These are phyloP conservation scores for Todiramphus saurophagus DNA, from an alignment of 2,113 vertebrate genomes.

Conservation along the genomic window DNA sequence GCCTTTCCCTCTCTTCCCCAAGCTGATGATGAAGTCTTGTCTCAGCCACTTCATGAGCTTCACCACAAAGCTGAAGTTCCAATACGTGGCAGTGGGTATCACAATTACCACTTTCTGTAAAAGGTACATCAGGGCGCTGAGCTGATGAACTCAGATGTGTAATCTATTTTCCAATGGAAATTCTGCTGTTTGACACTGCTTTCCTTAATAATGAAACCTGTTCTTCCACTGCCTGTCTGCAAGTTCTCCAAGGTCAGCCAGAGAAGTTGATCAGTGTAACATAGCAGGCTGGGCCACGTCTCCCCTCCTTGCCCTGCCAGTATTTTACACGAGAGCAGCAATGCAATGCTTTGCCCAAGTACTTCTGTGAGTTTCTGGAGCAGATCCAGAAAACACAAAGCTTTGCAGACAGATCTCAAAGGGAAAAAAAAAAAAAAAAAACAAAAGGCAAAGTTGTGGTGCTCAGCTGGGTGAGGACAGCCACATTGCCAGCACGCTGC, in stretches of 20 bases:
- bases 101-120: neutral
- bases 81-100: neutral
- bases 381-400: neutral
- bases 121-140: accelerated
- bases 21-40: neutral
- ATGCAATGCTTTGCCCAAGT: neutral
- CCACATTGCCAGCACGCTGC: neutral
- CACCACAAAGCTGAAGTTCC: neutral
- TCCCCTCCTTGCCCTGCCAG: accelerated
- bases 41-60: neutral
- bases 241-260: neutral
- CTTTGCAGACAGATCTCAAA: neutral
- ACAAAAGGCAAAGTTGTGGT: neutral
- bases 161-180: neutral
- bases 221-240: neutral
- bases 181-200: neutral
- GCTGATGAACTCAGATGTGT: neutral
- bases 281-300: neutral
- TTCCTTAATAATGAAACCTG: neutral
- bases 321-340: accelerated
- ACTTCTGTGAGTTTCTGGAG: neutral
- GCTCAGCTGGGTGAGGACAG: neutral
- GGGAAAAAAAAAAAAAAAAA: accelerated
- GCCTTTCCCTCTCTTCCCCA: neutral
- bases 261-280: neutral